Evolutionary conservation across 2,888 invertebrate species (phyloP).

Genomic region (Callyntrura guangdongensis): DNA sequence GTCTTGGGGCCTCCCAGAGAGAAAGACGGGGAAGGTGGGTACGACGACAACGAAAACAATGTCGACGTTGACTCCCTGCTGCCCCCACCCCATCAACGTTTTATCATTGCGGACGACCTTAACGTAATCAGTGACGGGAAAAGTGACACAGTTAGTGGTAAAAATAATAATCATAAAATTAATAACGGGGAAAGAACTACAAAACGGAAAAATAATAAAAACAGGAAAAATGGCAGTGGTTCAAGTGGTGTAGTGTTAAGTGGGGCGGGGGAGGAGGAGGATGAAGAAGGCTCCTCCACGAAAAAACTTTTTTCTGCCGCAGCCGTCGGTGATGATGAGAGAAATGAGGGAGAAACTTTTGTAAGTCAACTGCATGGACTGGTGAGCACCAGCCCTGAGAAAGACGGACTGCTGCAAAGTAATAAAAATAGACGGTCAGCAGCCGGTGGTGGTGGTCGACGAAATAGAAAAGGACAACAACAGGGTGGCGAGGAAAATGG

Average conservation of each 20-base stretch:
- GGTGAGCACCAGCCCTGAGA: slow-evolving; percentile 25
- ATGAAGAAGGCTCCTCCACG: slow-evolving; percentile 88
- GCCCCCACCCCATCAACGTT: slow-evolving; percentile 69
- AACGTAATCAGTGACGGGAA: slow-evolving; percentile 84
- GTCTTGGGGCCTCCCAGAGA: too few species aligned
- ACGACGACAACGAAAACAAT: too few species aligned
- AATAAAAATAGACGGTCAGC: slow-evolving; percentile 63
- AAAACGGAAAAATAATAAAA: neutral
- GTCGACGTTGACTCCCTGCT: too few species aligned
- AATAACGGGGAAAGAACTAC: slow-evolving; percentile 55
- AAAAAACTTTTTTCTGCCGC: slow-evolving; percentile 66
- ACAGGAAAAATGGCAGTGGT: neutral
- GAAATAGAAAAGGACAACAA: slow-evolving; percentile 80
- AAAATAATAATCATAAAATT: slow-evolving; percentile 61
- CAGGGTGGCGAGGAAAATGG: slow-evolving; percentile 18
- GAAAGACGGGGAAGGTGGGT: slow-evolving; percentile 32
- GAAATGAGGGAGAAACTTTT: slow-evolving; percentile 76
- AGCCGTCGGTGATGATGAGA: slow-evolving; percentile 44
- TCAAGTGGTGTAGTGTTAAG: slow-evolving; percentile 35
- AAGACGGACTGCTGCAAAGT: too few species aligned
- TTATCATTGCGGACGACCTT: slow-evolving; percentile 75
- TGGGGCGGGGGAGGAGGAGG: slow-evolving; percentile 87
- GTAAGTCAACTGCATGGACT: slow-evolving; percentile 63
- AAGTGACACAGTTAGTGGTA: slow-evolving; percentile 31
- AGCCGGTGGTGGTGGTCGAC: slow-evolving; percentile 75